A percentile compares a stretch with the other conserved stretches of the same genome.
phyloP scores from a whole-genome alignment of 2,113 vertebrate genomes.

The Podocnemis expansa region DNA sequence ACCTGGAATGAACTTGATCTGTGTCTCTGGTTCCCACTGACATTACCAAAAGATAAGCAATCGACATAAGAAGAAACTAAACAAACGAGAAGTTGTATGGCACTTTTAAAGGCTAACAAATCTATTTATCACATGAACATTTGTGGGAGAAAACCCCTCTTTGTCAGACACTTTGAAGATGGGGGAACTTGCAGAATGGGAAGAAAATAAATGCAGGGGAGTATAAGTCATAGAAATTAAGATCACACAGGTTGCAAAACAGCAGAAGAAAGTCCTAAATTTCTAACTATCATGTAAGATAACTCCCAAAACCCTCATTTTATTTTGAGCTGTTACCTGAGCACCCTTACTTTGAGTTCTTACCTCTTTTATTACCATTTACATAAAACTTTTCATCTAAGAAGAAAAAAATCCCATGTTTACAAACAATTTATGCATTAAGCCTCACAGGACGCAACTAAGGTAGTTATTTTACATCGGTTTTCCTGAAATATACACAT shows the following conservation, averaged over 20 bases:
- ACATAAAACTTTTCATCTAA: background rate
- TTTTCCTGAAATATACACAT: fast-evolving
- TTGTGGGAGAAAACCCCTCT: too few relatives aligned
- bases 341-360: background rate
- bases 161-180: too few relatives aligned
- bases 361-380: background rate
- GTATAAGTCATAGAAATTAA: too few relatives aligned
- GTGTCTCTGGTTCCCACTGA: fast-evolving
- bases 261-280: fast-evolving
- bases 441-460: background rate
- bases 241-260: fast-evolving
- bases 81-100: too few relatives aligned
- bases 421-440: background rate
- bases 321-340: background rate
- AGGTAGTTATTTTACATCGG: background rate
- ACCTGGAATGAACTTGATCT: background rate
- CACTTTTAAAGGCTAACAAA: too few relatives aligned
- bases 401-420: too few relatives aligned
- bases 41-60: background rate
- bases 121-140: too few relatives aligned
- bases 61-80: background rate
- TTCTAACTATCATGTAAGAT: background rate
- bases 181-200: too few relatives aligned
- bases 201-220: too few relatives aligned
- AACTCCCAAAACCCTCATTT: background rate